Evolutionary conservation across 2,888 invertebrate genomes (phyloP), one percentile per base, ranked within the genome.

Genomic region (Palloptera scutellata): DNA sequence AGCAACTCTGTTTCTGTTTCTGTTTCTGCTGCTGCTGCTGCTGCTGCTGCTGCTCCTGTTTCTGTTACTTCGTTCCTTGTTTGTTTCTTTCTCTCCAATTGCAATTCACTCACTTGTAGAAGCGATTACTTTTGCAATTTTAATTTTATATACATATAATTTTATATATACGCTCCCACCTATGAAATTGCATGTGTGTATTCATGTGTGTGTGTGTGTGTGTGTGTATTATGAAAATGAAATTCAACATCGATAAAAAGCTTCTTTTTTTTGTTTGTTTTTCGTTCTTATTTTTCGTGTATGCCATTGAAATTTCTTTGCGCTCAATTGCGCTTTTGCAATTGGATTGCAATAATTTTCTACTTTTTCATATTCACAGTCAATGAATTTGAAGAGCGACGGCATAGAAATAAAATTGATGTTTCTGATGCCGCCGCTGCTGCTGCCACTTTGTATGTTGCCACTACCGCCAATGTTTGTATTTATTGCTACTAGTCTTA

Each of bases 301-400:
- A 30, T 30, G 6, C 30, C 6, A 30, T 30, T 30, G 30, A 15
- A 13, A 48, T 48, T 48, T 15, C 48, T 48, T 48, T 48, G 48
- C 48, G 11, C n/a, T 48, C 48, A 11, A 48, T 48, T 48, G 48
- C 48, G 11, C 48, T 48, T 48, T 48, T 48, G 48, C 6, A 15
- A 48, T 48, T 13, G n/a, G 10, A 48, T 48, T 8, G 48, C 48
- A 48, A 48, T 48, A 48, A 48, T 48, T 48, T 48, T 48, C 9
- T 48, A 6, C 15, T 48, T 48, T 48, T 48, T 48, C 48, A 48
- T 48, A 48, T 48, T 48, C 48, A 48, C 48, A 48, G 48, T 48
- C 48, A 48, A 48, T 48, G 11, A 48, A 48, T 48, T 48, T 48
- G 13, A 13, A 8, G 13, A 48, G 48, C 48, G 11, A 5, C 48